These are phyloP conservation scores for Himalopsyche kuldschensis DNA, from an alignment of 2,888 invertebrate species.

Conservation along the genomic window DNA sequence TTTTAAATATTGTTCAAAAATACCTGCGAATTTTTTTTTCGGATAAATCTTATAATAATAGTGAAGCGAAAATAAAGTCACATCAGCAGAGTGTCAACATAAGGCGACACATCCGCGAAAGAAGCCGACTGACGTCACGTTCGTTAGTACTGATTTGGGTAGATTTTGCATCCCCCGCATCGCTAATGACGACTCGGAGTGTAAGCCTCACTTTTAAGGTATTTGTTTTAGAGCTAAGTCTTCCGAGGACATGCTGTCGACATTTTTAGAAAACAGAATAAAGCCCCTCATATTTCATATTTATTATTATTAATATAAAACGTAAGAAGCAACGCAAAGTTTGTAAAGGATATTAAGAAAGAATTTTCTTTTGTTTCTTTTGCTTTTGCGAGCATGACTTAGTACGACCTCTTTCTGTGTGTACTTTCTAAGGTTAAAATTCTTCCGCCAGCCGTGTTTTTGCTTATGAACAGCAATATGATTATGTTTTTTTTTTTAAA, in stretches of 20 bases:
- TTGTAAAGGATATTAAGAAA: conserved; percentile 1
- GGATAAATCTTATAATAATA: too few relatives aligned
- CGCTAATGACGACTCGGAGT: background rate
- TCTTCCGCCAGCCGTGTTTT: background rate
- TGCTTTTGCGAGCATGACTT: background rate
- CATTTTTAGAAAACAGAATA: background rate
- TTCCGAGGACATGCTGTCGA: background rate
- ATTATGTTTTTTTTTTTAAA: too few relatives aligned
- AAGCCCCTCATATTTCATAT: conserved; percentile 1
- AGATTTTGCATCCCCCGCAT: background rate
- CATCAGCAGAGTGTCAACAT: background rate
- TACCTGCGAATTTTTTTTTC: too few relatives aligned
- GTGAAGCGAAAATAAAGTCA: background rate
- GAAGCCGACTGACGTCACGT: background rate
- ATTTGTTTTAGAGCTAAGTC: background rate
- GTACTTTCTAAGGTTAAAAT: background rate
- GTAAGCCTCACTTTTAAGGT: background rate
- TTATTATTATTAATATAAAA: conserved; percentile 1
- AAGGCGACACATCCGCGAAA: background rate
- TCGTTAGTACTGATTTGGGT: background rate
- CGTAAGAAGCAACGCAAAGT: background rate
- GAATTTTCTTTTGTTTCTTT: background rate
- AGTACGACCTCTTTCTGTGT: background rate
- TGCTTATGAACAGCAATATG: background rate
- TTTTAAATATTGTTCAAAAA: too few relatives aligned